These are phyloP conservation scores for Rhinella marina DNA, from an alignment of 2,797 vertebrate genomes.

Conservation along the genomic window DNA sequence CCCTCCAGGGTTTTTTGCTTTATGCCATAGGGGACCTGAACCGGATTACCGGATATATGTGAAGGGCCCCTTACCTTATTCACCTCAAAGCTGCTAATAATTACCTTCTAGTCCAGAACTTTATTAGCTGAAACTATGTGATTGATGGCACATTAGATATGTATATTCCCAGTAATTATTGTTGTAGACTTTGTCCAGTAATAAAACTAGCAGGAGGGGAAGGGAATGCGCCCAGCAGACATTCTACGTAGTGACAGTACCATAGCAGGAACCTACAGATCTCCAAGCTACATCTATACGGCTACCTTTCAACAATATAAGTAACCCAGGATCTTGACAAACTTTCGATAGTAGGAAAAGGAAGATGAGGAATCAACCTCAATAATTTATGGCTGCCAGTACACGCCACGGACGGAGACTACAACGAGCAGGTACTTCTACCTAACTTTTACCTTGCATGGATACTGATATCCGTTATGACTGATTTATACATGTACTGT, in stretches of 20 bases:
- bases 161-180: slow-evolving; percentile 36
- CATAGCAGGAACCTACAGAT: neutral
- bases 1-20: too few species aligned
- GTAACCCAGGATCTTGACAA: neutral
- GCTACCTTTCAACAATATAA: neutral
- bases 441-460: neutral
- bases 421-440: slow-evolving; percentile 4
- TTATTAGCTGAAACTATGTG: slow-evolving; percentile 60
- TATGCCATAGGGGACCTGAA: too few species aligned
- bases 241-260: neutral
- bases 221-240: slow-evolving; percentile 31
- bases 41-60: too few species aligned
- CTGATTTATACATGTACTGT: neutral
- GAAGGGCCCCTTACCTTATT: neutral
- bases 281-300: neutral
- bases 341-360: neutral
- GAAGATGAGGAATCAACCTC: neutral
- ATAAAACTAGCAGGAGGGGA: slow-evolving; percentile 43
- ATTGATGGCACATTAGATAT: slow-evolving; percentile 51
- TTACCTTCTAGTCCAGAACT: slow-evolving; percentile 9
- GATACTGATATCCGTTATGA: neutral
- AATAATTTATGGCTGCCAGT: neutral
- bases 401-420: neutral
- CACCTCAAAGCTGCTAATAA: neutral
- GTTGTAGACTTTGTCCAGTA: slow-evolving; percentile 67